Evolutionary conservation across 2,797 vertebrate genomes (phyloP).

Genomic region (Alfaro cultratus): DNA sequence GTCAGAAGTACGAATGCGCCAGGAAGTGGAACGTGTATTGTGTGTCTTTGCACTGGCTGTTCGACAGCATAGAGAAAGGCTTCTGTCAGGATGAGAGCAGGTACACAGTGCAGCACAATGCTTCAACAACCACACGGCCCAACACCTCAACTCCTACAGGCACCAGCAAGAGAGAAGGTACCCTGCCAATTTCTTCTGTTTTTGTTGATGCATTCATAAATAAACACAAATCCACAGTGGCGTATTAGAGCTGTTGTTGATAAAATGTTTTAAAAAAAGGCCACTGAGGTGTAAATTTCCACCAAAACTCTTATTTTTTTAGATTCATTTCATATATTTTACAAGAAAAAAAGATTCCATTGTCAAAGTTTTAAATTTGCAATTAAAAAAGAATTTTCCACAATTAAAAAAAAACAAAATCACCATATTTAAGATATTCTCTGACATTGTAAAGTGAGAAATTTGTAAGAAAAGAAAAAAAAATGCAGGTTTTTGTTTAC

Average conservation of each 20-base stretch:
- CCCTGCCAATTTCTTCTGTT: conserved; percentile 45
- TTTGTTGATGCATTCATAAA: neutral
- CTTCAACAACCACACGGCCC: conserved; percentile 67
- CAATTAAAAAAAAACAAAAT: neutral
- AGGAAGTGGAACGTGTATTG: conserved; percentile 96
- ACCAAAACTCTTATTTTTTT: neutral
- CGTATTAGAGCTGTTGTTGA: neutral
- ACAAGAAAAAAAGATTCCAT: neutral
- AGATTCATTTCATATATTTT: neutral
- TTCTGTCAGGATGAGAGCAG: conserved; percentile 94
- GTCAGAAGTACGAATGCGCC: conserved; percentile 98
- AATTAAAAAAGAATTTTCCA: neutral
- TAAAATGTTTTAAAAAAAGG: neutral
- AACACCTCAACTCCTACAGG: conserved; percentile 92
- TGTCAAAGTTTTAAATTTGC: neutral
- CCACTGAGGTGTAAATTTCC: neutral
- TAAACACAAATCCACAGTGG: neutral
- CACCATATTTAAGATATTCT: neutral
- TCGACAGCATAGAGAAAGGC: conserved; percentile 93
- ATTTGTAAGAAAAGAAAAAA: neutral
- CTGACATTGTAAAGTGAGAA: neutral
- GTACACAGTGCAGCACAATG: conserved; percentile 80
- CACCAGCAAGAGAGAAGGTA: conserved; percentile 78
- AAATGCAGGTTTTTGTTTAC: neutral
- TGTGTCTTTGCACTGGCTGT: conserved; percentile 92